Base-by-base conservation (phyloP, 2,797 vertebrate species). In the Pseudochromis fuscus region DNA sequence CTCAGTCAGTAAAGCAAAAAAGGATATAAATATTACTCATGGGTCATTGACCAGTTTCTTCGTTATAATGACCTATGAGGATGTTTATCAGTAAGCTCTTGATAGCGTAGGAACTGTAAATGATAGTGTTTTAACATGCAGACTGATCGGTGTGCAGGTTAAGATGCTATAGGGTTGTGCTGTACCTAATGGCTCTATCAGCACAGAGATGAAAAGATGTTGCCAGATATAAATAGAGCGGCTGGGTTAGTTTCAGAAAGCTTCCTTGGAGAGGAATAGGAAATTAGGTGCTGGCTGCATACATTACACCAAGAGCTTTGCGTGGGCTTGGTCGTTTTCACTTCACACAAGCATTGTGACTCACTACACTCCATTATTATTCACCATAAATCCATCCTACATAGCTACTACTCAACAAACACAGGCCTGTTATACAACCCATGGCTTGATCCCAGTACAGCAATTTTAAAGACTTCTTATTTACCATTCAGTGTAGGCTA, bases 161-260 rank as follows among this genome's bases (percentile, higher is more conserved):
- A 81, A 69, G 55, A 83, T 68, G 40, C 62, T 87, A 67, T 72
- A 73, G 71, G 69, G 59, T 81, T 86, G 59, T 80, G 77, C 59
- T 87, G 61, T 75, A 85, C 64, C 82, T 84, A 90, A 91, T 91
- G 84, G 79, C 77, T 82, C 70, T 70, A 84, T 89, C 88, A 88
- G 81, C 27, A 46, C 48, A 35, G 77, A 87, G 88, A 91, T 88
- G 84, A 91, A 92, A 92, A 81, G 89, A 86, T 88, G 80, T 84
- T 89, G 61, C 82, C 61, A 77, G 88, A 87, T 93, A 92, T 91
- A 94, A 94, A 93, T 94, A 92, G 93, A 92, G 84, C 13, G 33
- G 77, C 84, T 87, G 85, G 86, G 79, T 85, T 88, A 72, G 83
- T 86, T 91, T 88, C 79, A 77, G 88, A 92, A 89, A 89, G 86